phyloP scores from a whole-genome alignment of 2,797 vertebrate genomes.

The Triplophysa bombifrons region DNA sequence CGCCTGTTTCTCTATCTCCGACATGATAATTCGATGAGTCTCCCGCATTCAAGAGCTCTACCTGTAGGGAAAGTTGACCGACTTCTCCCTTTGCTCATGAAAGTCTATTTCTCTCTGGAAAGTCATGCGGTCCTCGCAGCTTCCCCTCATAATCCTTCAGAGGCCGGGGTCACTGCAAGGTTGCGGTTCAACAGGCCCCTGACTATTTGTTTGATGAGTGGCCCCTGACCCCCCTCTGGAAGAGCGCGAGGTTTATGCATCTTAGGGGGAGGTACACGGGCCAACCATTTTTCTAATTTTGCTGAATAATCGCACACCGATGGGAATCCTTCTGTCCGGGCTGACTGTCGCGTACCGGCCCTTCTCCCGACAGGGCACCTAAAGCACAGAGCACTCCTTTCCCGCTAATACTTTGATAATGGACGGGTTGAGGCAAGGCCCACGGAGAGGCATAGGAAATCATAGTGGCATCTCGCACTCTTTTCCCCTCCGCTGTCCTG shows the following conservation, averaged over 20 bases:
- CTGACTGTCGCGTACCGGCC: background rate
- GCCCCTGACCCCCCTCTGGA: slow-evolving; percentile 20
- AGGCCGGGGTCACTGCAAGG: slow-evolving; percentile 59
- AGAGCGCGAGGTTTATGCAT: slow-evolving; percentile 63
- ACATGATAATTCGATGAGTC: slow-evolving; percentile 59
- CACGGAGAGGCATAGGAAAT: slow-evolving; percentile 35
- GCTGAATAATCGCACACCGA: slow-evolving; percentile 28
- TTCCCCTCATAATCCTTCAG: slow-evolving; percentile 62
- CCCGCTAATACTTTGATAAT: slow-evolving; percentile 33
- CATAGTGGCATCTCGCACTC: slow-evolving; percentile 47
- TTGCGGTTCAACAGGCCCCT: slow-evolving; percentile 56
- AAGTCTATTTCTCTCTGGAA: slow-evolving; percentile 43
- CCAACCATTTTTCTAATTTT: slow-evolving; percentile 26
- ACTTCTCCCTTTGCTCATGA: slow-evolving; percentile 41
- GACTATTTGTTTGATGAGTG: slow-evolving; percentile 63
- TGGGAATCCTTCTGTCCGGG: slow-evolving; percentile 47
- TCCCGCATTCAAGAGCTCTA: slow-evolving; percentile 24
- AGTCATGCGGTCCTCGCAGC: slow-evolving; percentile 47
- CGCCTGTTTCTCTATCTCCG: slow-evolving; percentile 72
- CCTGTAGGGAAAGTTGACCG: slow-evolving; percentile 33
- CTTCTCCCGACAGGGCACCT: background rate
- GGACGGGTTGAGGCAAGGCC: slow-evolving; percentile 30
- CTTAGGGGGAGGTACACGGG: slow-evolving; percentile 51
- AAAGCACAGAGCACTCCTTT: background rate
- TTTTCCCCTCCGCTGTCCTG: slow-evolving; percentile 79